Conservation (phyloP, 2,797 vertebrate species). For the Denticeps clupeoides region DNA sequence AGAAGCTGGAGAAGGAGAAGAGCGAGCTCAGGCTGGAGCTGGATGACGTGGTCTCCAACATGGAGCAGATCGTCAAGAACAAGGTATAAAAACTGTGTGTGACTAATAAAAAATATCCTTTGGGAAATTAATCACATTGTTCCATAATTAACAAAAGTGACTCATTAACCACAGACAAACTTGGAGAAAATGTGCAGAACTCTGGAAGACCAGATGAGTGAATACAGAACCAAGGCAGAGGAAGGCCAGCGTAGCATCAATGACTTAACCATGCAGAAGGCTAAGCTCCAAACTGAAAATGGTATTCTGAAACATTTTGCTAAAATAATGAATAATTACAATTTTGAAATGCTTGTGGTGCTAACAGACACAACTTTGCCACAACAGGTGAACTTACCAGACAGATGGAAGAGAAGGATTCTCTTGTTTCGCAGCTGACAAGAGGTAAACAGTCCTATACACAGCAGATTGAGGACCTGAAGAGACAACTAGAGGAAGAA, state of each 20-base stretch:
- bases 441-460: conserved; percentile 70
- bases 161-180: conserved; percentile 15
- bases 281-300: conserved; percentile 79
- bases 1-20: conserved; percentile 74
- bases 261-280: conserved; percentile 67
- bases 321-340: background rate
- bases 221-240: conserved; percentile 64
- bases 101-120: background rate
- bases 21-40: conserved; percentile 66
- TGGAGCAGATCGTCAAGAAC: conserved; percentile 59
- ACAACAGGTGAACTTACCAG: conserved; percentile 60
- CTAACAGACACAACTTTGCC: background rate
- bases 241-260: conserved; percentile 68
- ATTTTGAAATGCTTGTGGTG: background rate
- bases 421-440: conserved; percentile 70
- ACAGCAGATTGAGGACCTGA: conserved; percentile 76
- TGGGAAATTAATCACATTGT: background rate
- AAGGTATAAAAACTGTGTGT: conserved; percentile 15
- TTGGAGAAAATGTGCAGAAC: conserved; percentile 76
- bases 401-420: conserved; percentile 72
- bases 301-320: conserved; percentile 52
- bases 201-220: conserved; percentile 72
- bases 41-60: conserved; percentile 61
- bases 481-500: conserved; percentile 78
- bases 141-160: background rate